Percentiles rank a stretch among this genome's conserved stretches.
Evolutionary conservation across 2,113 vertebrate genomes (phyloP).

Genomic region (Microcebus jonahi): DNA sequence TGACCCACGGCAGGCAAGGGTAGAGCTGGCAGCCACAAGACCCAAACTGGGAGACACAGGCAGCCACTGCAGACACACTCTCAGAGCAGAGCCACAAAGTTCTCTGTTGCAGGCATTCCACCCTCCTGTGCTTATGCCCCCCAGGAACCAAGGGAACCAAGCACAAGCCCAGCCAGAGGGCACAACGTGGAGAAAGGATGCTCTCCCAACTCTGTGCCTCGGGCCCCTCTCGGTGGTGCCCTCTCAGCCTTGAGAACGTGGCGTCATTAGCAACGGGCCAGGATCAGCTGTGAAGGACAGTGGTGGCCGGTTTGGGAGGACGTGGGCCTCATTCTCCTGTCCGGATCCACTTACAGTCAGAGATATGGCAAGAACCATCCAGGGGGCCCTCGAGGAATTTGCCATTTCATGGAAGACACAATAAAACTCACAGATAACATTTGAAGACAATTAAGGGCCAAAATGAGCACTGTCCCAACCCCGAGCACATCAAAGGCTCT

Average conservation of each 20-base stretch:
- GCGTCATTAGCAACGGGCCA: neutral
- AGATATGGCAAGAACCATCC: neutral
- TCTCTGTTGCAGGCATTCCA: neutral
- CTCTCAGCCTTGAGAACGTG: neutral
- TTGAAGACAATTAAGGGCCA: neutral
- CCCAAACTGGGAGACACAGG: fast-evolving
- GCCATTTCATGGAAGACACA: neutral
- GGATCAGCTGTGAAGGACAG: neutral
- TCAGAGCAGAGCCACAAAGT: neutral
- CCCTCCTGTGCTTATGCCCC: neutral
- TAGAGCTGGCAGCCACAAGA: neutral
- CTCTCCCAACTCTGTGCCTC: neutral
- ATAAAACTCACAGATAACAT: neutral
- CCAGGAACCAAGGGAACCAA: neutral
- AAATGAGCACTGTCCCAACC: neutral
- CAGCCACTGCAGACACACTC: neutral
- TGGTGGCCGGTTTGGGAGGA: fast-evolving
- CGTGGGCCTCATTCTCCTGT: neutral
- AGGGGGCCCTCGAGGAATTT: neutral
- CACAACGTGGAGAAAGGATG: neutral
- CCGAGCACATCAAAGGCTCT: neutral
- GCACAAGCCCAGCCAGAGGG: neutral
- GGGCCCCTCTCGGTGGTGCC: neutral
- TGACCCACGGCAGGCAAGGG: neutral
- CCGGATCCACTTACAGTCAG: neutral